A percentile compares a stretch with the other conserved stretches of the same genome.
phyloP scores from a whole-genome alignment of 1,140 invertebrate species.

The Drosophila bipectinata region DNA sequence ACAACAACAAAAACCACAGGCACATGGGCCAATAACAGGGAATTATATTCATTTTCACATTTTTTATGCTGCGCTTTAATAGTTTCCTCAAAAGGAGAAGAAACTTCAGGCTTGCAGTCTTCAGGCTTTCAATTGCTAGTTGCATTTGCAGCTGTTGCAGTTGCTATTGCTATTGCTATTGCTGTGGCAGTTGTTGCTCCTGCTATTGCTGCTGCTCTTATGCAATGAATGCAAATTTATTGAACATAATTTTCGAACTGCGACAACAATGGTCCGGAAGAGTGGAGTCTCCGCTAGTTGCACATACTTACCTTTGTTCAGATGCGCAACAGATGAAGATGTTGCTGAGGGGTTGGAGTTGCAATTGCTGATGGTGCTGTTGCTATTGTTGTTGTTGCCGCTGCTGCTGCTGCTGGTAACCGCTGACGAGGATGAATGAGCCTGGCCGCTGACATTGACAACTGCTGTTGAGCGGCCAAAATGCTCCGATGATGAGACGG shows the following conservation, averaged over 20 bases:
- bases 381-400: slow-evolving; percentile 32
- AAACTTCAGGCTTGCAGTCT: slow-evolving; percentile 1
- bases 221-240: slow-evolving; percentile 68
- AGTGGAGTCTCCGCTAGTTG: slow-evolving; percentile 31
- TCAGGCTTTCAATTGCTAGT: slow-evolving; percentile 54
- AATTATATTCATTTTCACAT: slow-evolving; percentile 78
- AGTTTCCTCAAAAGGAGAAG: slow-evolving; percentile 64
- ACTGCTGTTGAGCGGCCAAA: slow-evolving; percentile 49
- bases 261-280: slow-evolving; percentile 35
- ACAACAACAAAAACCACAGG: slow-evolving; percentile 14
- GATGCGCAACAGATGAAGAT: slow-evolving; percentile 72
- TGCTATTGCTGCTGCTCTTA: slow-evolving; percentile 28
- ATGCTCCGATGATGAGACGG: slow-evolving; percentile 43
- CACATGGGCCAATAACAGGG: slow-evolving; percentile 41
- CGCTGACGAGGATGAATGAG: slow-evolving; percentile 54
- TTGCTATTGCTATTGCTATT: slow-evolving; percentile 11
- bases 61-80: slow-evolving; percentile 67
- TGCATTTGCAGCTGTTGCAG: slow-evolving; percentile 17
- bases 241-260: slow-evolving; percentile 53
- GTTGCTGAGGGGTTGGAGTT: slow-evolving; percentile 53
- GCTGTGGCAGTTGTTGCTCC: slow-evolving; percentile 3
- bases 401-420: slow-evolving; percentile 46
- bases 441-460: slow-evolving; percentile 52
- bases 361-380: slow-evolving; percentile 29
- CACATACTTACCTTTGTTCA: slow-evolving; percentile 68